phyloP scores from a whole-genome alignment of 2,797 vertebrate species.

The Bradypodion pumilum region DNA sequence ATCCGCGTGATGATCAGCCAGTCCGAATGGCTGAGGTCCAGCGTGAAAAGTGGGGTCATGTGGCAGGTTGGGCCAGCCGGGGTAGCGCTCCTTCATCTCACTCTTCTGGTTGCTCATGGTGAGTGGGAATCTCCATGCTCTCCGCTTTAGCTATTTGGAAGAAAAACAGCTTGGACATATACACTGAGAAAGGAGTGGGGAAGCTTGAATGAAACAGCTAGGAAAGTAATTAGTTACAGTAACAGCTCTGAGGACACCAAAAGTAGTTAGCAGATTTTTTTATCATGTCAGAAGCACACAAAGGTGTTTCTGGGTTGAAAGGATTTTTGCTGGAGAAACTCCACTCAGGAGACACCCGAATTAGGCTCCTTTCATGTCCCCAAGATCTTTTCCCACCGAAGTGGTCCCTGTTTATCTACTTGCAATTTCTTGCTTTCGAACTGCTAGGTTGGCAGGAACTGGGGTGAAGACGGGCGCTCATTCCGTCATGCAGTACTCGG shows the following conservation, averaged over 20 bases:
- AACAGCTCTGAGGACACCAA: background rate
- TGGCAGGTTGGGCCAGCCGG: constrained; percentile 30
- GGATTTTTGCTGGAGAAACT: too few species aligned
- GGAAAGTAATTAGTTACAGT: background rate
- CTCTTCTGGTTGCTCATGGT: constrained; percentile 46
- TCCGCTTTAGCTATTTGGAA: constrained; percentile 47
- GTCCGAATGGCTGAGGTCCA: constrained; percentile 34
- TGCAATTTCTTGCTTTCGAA: too few species aligned
- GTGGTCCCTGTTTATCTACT: too few species aligned
- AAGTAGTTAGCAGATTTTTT: background rate
- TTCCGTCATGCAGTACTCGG: too few species aligned
- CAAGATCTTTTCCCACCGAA: too few species aligned
- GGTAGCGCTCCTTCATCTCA: constrained; percentile 57
- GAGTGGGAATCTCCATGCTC: constrained; percentile 47
- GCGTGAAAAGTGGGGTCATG: background rate
- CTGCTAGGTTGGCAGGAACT: too few species aligned
- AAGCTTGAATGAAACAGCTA: background rate
- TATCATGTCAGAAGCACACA: too few species aligned
- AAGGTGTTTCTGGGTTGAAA: too few species aligned
- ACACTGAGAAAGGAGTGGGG: background rate
- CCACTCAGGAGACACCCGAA: too few species aligned
- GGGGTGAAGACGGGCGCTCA: too few species aligned
- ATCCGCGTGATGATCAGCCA: constrained; percentile 36
- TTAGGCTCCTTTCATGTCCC: too few species aligned
- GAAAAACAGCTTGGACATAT: background rate